phyloP scores from a whole-genome alignment of 2,888 invertebrate species.

The Phymatocera aterrima region DNA sequence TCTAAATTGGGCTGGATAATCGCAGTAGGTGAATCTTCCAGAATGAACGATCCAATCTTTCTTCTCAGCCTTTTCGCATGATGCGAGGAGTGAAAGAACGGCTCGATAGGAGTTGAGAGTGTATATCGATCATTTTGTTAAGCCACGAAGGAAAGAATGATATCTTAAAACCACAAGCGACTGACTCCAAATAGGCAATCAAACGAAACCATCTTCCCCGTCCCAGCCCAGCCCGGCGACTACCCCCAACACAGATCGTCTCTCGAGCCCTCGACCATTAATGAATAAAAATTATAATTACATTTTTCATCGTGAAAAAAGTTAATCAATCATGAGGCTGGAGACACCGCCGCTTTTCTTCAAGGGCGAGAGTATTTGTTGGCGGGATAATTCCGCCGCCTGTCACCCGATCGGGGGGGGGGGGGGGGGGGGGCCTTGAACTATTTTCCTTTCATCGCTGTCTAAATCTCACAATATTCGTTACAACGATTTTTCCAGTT shows the following conservation, averaged over 20 bases:
- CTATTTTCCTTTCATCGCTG: conserved; percentile 17
- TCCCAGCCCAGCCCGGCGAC: conserved; percentile 33
- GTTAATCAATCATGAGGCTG: conserved; percentile 72
- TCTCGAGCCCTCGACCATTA: conserved; percentile 59
- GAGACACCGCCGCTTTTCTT: conserved; percentile 45
- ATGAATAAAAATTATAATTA: conserved; percentile 75
- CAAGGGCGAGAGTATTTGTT: conserved; percentile 48
- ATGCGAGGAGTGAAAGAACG: background rate
- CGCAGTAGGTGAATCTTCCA: background rate
- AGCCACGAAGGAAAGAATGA: conserved; percentile 66
- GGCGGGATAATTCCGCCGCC: conserved; percentile 31
- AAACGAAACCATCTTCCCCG: conserved; percentile 62
- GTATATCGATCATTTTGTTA: conserved; percentile 34
- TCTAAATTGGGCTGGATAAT: too few relatives aligned
- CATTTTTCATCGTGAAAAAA: conserved; percentile 69
- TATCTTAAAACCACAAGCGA: conserved; percentile 73
- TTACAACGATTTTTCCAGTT: background rate
- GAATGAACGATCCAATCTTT: background rate
- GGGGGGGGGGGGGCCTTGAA: background rate
- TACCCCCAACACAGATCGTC: conserved; percentile 48
- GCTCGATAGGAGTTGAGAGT: background rate
- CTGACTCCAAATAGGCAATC: conserved; percentile 69
- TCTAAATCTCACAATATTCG: background rate
- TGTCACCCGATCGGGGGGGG: background rate
- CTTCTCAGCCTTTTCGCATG: conserved; percentile 33